Evolutionary conservation across 2,113 vertebrate genomes (phyloP).

Genomic region (Larimichthys polyactis): DNA sequence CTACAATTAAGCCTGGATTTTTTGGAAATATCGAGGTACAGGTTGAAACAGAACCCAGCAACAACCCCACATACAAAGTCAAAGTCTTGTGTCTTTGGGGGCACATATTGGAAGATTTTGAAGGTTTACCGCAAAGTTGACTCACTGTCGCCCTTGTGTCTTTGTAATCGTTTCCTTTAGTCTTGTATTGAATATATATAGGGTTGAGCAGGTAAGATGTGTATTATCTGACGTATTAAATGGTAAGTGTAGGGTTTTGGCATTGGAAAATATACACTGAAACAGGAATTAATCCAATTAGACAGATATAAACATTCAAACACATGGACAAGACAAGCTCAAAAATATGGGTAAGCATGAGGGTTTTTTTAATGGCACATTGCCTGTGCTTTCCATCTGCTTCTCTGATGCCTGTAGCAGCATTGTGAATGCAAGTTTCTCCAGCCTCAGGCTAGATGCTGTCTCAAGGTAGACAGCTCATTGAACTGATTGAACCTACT

Average conservation of each 20-base stretch:
- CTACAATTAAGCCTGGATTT: too few relatives aligned
- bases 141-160: neutral
- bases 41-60: too few relatives aligned
- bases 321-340: conserved; percentile 1
- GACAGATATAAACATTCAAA: conserved; percentile 43
- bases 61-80: too few relatives aligned
- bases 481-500: neutral
- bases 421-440: conserved; percentile 50
- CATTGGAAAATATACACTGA: neutral
- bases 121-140: neutral
- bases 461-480: conserved; percentile 53
- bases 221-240: conserved; percentile 3
- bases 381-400: conserved; percentile 66
- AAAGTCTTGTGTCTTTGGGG: neutral
- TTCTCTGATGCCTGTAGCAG: conserved; percentile 49
- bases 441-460: conserved; percentile 44
- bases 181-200: conserved; percentile 1
- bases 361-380: conserved; percentile 48
- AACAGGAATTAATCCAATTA: conserved; percentile 1
- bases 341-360: conserved; percentile 51
- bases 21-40: too few relatives aligned
- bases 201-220: conserved; percentile 2
- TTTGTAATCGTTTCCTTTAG: neutral
- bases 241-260: neutral
- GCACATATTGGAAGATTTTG: neutral